A percentile compares a stretch with the other conserved stretches of the same genome.
Conservation (phyloP, 2,797 vertebrate genomes). For the Sus cebifrons region DNA sequence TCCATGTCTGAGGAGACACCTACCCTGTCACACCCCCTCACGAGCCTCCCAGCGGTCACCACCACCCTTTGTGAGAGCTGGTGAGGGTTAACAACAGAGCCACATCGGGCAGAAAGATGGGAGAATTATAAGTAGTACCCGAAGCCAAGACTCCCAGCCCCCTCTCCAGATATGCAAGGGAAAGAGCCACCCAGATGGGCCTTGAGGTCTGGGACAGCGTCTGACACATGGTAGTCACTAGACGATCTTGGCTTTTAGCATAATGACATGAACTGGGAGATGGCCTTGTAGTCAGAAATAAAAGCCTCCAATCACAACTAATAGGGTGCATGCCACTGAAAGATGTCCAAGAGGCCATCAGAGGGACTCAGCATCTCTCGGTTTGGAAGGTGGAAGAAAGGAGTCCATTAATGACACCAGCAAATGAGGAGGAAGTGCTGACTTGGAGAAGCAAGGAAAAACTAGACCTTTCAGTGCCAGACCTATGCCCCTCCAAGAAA, state of each 20-base stretch:
- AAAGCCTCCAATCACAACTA: constrained; percentile 54
- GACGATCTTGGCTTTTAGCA: constrained; percentile 58
- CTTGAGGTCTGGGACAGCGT: background rate
- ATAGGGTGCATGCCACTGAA: background rate
- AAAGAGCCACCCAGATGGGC: background rate
- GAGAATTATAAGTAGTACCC: background rate
- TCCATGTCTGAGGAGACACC: background rate
- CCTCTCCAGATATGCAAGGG: constrained; percentile 26
- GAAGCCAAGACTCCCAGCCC: background rate
- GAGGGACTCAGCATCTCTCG: background rate
- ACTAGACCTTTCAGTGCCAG: background rate
- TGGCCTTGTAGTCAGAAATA: constrained; percentile 51
- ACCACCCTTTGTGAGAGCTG: background rate
- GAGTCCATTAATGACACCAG: background rate
- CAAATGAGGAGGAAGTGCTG: background rate
- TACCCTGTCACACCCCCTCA: background rate
- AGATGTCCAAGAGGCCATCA: background rate
- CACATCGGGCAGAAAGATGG: background rate
- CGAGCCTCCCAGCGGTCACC: background rate
- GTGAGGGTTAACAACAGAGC: background rate
- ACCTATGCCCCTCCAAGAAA: background rate
- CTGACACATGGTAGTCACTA: background rate
- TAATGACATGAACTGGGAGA: constrained; percentile 57
- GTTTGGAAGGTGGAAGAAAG: background rate
- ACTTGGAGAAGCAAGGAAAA: constrained; percentile 17